Conservation (phyloP, 2,113 vertebrate species). For the Chaetodon trifascialis region DNA sequence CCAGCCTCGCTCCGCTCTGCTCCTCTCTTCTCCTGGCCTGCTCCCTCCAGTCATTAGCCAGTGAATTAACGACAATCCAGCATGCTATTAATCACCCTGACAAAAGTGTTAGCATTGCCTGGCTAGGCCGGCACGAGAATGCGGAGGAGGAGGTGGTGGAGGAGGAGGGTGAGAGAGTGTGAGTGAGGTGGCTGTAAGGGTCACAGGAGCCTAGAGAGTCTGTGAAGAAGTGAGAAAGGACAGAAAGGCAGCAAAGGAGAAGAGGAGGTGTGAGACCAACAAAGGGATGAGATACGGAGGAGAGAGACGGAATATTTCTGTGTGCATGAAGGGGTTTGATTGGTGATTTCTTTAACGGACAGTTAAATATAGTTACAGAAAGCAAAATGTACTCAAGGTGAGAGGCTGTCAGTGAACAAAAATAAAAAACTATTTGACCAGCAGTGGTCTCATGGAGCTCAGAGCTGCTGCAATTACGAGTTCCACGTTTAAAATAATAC, state of each 20-base stretch:
- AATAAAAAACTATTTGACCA: conserved; percentile 6
- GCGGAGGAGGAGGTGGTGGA: conserved; percentile 38
- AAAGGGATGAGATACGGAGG: conserved; percentile 25
- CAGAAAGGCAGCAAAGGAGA: conserved; percentile 21
- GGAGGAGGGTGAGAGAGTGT: conserved; percentile 30
- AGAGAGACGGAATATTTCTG: background rate
- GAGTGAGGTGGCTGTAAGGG: conserved; percentile 21
- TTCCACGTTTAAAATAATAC: conserved; percentile 1
- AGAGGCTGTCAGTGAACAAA: conserved; percentile 2
- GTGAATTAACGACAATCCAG: conserved; percentile 98
- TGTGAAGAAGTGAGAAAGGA: conserved; percentile 5
- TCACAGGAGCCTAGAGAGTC: conserved; percentile 26
- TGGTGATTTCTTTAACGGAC: background rate
- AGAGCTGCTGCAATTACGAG: conserved; percentile 15
- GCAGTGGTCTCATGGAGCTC: conserved; percentile 12
- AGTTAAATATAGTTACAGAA: background rate
- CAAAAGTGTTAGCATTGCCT: conserved; percentile 93
- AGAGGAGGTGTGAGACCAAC: conserved; percentile 10
- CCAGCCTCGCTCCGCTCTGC: conserved; percentile 77
- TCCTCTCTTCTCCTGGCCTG: conserved; percentile 83
- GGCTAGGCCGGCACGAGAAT: conserved; percentile 82
- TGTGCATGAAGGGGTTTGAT: conserved; percentile 33
- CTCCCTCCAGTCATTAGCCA: conserved; percentile 97
- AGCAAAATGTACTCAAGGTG: conserved; percentile 17
- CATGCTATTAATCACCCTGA: conserved; percentile 99